Conservation (phyloP, 2,113 vertebrate genomes). For the Laticauda colubrina region DNA sequence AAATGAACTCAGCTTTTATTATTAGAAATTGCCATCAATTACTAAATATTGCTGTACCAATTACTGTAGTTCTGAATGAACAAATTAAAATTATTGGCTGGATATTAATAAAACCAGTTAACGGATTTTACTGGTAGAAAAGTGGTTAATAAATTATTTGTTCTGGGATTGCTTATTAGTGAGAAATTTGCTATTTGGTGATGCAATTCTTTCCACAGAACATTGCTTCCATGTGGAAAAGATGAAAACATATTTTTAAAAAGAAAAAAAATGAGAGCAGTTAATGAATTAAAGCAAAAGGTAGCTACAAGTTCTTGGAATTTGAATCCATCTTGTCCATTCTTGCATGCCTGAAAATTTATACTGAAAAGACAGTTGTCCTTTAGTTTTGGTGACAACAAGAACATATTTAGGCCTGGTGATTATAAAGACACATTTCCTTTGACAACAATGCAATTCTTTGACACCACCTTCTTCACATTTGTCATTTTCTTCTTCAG, state of each 20-base stretch:
- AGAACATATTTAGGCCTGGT: not conserved
- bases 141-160: slow-evolving; percentile 61
- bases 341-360: not conserved
- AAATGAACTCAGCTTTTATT: slow-evolving; percentile 72
- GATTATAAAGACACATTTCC: not conserved
- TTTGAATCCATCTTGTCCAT: not conserved
- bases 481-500: not conserved
- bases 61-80: slow-evolving; percentile 67
- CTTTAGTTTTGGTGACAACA: not conserved
- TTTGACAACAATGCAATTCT: not conserved
- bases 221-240: not conserved
- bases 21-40: slow-evolving; percentile 69
- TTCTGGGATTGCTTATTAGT: slow-evolving; percentile 35
- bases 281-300: not conserved
- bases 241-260: not conserved
- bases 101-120: slow-evolving; percentile 68
- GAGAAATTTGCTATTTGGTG: not conserved
- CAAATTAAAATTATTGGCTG: slow-evolving; percentile 68
- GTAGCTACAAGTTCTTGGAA: not conserved
- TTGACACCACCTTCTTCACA: not conserved
- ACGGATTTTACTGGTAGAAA: slow-evolving; percentile 58
- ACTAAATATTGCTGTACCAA: slow-evolving; percentile 67
- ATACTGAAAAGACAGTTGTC: not conserved
- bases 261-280: not conserved
- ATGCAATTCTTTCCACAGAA: not conserved